Conservation (phyloP, 2,113 vertebrate species). For the Chlamydotis undulata region DNA sequence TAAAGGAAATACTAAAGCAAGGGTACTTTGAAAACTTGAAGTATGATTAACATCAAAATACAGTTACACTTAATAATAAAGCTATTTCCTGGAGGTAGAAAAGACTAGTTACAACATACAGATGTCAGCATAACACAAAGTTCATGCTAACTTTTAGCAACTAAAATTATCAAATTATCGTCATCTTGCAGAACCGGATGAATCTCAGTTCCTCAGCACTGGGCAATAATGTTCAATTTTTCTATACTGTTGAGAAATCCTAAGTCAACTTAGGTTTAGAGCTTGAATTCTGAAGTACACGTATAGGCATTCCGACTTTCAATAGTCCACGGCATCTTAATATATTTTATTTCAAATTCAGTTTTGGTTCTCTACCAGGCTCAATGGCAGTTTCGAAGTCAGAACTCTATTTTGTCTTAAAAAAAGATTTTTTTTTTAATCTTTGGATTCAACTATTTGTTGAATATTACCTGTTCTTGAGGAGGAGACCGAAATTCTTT, state of each 20-base stretch:
- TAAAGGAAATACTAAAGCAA: neutral
- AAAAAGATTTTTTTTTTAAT: neutral
- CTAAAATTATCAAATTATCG: neutral
- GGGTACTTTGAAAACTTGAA: neutral
- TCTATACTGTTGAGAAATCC: neutral
- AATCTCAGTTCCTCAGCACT: neutral
- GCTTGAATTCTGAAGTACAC: neutral
- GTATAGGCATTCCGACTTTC: neutral
- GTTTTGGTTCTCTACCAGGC: neutral
- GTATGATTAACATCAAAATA: neutral
- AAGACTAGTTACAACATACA: neutral
- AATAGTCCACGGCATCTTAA: neutral
- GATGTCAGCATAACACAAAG: neutral
- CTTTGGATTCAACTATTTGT: neutral
- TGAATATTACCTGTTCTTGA: constrained; percentile 89
- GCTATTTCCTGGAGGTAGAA: neutral
- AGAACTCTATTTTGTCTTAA: neutral
- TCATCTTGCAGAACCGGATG: neutral
- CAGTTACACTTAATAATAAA: neutral
- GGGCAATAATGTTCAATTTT: neutral
- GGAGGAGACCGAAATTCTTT: constrained; percentile 96
- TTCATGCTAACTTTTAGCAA: neutral
- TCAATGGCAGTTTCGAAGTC: neutral
- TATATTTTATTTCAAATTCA: neutral
- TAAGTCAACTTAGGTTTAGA: neutral